phyloP scores from a whole-genome alignment of 2,113 vertebrate species.

The Columba janthina region DNA sequence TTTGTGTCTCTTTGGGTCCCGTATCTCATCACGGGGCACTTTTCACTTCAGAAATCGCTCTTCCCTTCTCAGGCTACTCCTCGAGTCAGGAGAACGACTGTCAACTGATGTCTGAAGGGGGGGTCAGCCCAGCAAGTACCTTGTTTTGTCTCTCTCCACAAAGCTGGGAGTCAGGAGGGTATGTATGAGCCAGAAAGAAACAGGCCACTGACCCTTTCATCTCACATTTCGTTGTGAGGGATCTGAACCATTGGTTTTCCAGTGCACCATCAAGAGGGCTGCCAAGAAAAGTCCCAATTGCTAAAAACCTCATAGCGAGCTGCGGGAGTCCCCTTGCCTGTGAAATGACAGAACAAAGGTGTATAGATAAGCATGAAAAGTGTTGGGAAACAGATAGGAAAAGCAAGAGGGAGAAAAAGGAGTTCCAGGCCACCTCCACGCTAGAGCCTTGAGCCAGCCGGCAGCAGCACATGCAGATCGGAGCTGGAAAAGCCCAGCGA shows the following conservation, averaged over 20 bases:
- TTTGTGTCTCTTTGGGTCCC: not conserved
- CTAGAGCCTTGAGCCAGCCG: rapidly evolving
- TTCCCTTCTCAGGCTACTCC: slow-evolving; percentile 32
- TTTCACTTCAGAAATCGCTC: slow-evolving; percentile 47
- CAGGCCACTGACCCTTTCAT: not conserved
- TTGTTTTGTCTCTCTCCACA: not conserved
- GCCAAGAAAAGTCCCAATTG: not conserved
- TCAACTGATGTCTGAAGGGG: not conserved
- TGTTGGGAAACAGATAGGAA: not conserved
- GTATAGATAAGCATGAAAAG: not conserved
- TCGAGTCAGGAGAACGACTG: not conserved
- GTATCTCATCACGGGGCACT: slow-evolving; percentile 54
- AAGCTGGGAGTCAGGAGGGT: not conserved
- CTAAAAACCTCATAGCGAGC: not conserved
- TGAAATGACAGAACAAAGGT: not conserved
- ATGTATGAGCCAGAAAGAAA: not conserved
- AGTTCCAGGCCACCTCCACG: not conserved
- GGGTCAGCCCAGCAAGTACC: not conserved
- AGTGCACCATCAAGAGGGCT: not conserved
- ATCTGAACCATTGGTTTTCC: not conserved
- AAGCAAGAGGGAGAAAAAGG: not conserved
- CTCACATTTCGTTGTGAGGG: not conserved
- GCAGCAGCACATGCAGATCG: not conserved
- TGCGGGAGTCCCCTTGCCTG: not conserved
- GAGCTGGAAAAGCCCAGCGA: not conserved